Base-by-base conservation (phyloP, 2,113 vertebrate genomes). In the Canis aureus region DNA sequence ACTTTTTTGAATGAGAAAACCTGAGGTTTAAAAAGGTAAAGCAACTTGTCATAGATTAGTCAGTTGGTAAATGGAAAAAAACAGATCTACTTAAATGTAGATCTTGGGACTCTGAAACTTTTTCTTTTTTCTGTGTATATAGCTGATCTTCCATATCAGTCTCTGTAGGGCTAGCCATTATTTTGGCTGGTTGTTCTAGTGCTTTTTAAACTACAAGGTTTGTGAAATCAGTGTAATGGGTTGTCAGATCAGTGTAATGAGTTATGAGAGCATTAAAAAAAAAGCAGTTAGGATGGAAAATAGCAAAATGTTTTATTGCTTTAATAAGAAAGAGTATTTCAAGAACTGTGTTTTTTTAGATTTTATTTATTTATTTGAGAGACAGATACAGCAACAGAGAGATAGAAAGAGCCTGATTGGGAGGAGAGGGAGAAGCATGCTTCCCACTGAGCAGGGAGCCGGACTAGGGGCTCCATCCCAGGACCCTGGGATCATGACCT, bases 211-310 rank as follows among this genome's bases (percentile, higher is more conserved):
- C 29, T 88, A 38, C 6, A 86, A 94, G 84, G 13, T 16, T 59
- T 97, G n/a, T 96, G 22, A 96, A 88, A 35, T 97, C 51, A 87
- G 0, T 85, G 49, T 89, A 92, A 49, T 86, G 53, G 25, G 38
- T 78, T 95, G n/a, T 96, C 27, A 96, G 9, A 7, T 89, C 22
- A 60, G 23, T 83, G n/a, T 86, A 93, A 87, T 79, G 57, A 79
- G 11, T 67, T 82, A 16, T 87, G 80, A 96, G 92, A 94, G 55
- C 32, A 60, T 95, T 97, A 64, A 84, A 96, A 97, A 84, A 97
- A 60, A 59, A 83, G 74, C 43, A 92, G 1, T 62, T 71, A 49
- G 82, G 81, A 74, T 88, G n/a, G 71, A 82, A 86, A 90, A 91
- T 80, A 91, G 69, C 7, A 87, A 91, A 81, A 84, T 91, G 11